Base-by-base conservation (phyloP, 2,113 vertebrate genomes). In the Stomatorhinus ivindoensis region DNA sequence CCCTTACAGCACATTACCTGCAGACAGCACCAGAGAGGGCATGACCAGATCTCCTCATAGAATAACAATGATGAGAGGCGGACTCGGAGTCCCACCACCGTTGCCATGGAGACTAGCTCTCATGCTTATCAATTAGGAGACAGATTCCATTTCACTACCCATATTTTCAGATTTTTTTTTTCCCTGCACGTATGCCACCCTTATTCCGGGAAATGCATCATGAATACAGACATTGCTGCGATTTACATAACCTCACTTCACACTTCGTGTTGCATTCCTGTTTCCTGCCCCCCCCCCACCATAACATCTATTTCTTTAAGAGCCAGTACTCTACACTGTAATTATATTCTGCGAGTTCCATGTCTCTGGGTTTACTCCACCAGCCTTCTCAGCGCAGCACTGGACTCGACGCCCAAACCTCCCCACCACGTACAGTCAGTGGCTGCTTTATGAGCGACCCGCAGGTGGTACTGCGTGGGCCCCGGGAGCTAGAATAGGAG, bases 91-190 rank as follows among this genome's bases (percentile, higher is more conserved):
- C 21, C 21, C 76, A 83, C 24, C 1, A 17, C 10, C 7, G 88
- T 85, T 89, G 83, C 88, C 88, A 85, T 44, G 42, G 88, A 53
- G 85, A 89, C 76, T 35, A 9, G 39, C 39, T 47, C 39, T 55
- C 17, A 13, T 24, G 46, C 24, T 46, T 73, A 19, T 65, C 53
- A 61, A 44, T 61, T 87, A 44, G 50, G 55, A 88, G 55, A 55
- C 86, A 58, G 53, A 42, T 65, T 47, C n/a, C 42, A 53, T 31
- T 31, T 19, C 31, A 39, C 47, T 53, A 55, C 50, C n/a, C n/a
- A 31, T 35, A 35, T 87, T 87, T 82, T 86, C 24, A 31, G 35
- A 21, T 19, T 55, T 84, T 51, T 27, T 27, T 86, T 87, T 39
- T 1, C 3, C 48, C 10, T 3, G 0, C 47, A 6, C 11, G 15